Evolutionary conservation across 1,140 invertebrate genomes (phyloP), one percentile per base, ranked within the genome.

Genomic region (Planococcus citri): DNA sequence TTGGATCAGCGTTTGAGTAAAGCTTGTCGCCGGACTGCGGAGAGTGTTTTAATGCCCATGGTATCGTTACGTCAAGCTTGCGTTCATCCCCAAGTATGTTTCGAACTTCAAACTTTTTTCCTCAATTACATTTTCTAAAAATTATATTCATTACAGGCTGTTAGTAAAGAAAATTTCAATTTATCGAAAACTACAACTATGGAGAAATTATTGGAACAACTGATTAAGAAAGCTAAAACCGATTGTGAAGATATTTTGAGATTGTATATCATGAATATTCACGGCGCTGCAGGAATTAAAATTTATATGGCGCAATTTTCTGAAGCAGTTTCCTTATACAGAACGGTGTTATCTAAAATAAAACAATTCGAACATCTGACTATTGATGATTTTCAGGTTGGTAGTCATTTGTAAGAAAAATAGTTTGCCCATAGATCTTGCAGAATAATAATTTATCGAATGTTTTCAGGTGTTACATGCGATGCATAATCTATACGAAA

Each of bases 31-130:
- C 9, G 22, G 9, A 64, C 60, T 20, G 22, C 25, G 2, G 27
- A 14, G 27, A 70, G 82, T 78, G 71, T 90, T 51, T 73, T 91
- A 70, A 77, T 78, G 69, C 88, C 89, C 1, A 78, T 91, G 37
- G 74, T 87, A 51, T 81, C 82, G 51, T 78, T 91, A 51, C 80
- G 88, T 1, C 86, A 90, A 77, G 87, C 87, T 0, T 91, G 88
- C 76, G 84, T 84, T 21, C 85, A 90, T 78, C 88, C 88, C 1
- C 86, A 88, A 75, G 74, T 75, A 71, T 68, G 37, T 33, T 51
- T 37, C 64, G 37, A 58, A 27, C 21, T 25, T 14, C 22, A 2
- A 22, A 38, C 25, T 6, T 27, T 20, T 14, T 70, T 27, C 24
- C 4, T 33, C 1, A 9, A 17, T 1, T 71, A 38, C n/a, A 22